These are phyloP conservation scores for Setophaga coronata DNA, from an alignment of 2,113 vertebrate genomes.

Conservation along the genomic window DNA sequence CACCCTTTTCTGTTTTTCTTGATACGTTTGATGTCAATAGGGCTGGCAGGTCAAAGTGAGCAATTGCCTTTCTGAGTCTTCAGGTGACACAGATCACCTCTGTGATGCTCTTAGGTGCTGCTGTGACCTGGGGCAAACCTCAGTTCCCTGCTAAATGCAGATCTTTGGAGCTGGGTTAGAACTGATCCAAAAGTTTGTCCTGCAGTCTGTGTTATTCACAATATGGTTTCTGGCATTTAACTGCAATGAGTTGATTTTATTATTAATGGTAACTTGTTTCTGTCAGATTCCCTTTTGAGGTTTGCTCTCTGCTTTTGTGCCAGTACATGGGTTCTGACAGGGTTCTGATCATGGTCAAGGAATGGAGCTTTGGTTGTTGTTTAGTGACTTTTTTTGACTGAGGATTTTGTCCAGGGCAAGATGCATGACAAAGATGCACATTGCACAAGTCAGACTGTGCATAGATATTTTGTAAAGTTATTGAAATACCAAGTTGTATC, in stretches of 20 bases:
- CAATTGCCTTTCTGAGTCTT: background rate
- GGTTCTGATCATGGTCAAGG: background rate
- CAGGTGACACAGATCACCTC: background rate
- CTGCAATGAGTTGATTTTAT: background rate
- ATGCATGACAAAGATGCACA: background rate
- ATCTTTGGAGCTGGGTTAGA: background rate
- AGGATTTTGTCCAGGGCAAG: background rate
- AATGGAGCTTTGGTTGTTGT: background rate
- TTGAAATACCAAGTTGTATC: background rate
- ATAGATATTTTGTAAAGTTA: background rate
- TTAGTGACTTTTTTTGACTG: background rate
- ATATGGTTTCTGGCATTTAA: background rate
- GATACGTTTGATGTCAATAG: background rate
- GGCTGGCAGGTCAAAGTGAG: background rate
- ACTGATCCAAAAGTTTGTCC: background rate
- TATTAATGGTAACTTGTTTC: background rate
- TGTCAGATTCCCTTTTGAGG: background rate
- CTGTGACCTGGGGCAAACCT: background rate
- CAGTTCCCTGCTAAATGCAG: background rate
- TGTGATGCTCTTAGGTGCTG: background rate
- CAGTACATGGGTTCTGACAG: background rate
- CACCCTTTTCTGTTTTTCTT: background rate
- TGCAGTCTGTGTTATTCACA: background rate
- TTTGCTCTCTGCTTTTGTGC: background rate
- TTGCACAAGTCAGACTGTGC: background rate